Percentiles rank a stretch among this genome's conserved stretches.
Evolutionary conservation across 1,140 invertebrate genomes (phyloP).

Genomic region (Drosophila suzukii): DNA sequence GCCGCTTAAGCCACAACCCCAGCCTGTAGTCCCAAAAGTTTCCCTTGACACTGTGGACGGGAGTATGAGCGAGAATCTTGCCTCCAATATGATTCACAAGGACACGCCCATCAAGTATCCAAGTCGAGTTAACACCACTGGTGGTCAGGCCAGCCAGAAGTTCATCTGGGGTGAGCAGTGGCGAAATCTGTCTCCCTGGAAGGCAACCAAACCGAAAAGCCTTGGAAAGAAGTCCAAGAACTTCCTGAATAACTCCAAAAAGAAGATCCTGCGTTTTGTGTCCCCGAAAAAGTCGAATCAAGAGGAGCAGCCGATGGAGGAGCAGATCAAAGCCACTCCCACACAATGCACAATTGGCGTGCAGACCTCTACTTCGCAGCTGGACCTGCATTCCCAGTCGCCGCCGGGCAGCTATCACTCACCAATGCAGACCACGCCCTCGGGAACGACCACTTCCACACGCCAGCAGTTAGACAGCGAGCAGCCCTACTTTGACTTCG

Average conservation of each 20-base stretch:
- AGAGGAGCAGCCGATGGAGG: not conserved
- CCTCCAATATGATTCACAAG: constrained; percentile 68
- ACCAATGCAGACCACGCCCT: constrained; percentile 67
- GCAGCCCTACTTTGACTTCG: constrained; percentile 69
- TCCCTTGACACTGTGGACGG: constrained; percentile 79
- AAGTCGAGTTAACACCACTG: not conserved
- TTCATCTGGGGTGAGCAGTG: constrained; percentile 76
- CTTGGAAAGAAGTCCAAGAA: constrained; percentile 60
- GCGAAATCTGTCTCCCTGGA: constrained; percentile 73
- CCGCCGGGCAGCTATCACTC: constrained; percentile 81
- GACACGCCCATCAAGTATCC: constrained; percentile 73
- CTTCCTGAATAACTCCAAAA: constrained; percentile 74
- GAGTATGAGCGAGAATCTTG: constrained; percentile 63
- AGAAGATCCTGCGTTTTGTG: constrained; percentile 77
- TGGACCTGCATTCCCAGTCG: constrained; percentile 64
- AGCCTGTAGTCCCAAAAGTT: constrained; percentile 56
- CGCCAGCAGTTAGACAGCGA: constrained; percentile 42
- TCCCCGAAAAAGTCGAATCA: constrained; percentile 75
- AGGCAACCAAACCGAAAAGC: constrained; percentile 31
- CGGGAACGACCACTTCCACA: constrained; percentile 42
- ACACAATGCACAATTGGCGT: constrained; percentile 66
- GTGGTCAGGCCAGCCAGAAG: constrained; percentile 57
- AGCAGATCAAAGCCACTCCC: constrained; percentile 1
- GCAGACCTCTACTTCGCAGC: constrained; percentile 62
- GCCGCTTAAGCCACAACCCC: constrained; percentile 12